Evolutionary conservation across 2,888 invertebrate genomes (phyloP), one percentile per base, ranked within the genome.

Genomic region (Lepidonotus clava): DNA sequence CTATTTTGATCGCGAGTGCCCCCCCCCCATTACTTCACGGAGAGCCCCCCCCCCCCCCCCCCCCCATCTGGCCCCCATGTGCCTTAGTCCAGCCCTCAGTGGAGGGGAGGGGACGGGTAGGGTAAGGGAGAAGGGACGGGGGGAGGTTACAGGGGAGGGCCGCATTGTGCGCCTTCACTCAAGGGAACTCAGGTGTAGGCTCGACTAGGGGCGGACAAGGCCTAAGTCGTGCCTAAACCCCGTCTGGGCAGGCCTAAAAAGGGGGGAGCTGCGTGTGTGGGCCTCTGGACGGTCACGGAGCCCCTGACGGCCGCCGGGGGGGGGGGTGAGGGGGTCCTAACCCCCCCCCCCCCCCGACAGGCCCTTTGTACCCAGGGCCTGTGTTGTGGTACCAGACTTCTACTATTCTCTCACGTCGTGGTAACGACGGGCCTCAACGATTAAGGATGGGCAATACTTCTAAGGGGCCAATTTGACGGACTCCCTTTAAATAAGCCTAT

Each of bases 11-110:
- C n/a, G n/a, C n/a, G n/a, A n/a, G n/a, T n/a, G n/a, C n/a, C n/a
- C n/a, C n/a, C n/a, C n/a, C n/a, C n/a, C n/a, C n/a, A n/a, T n/a
- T n/a, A n/a, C n/a, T n/a, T n/a, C n/a, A n/a, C n/a, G n/a, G n/a
- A n/a, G n/a, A 24, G 24, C 28, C 61, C 61, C 24, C 28, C 21
- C 28, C 61, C 14, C 28, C 76, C 46, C 80, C n/a, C 32, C 28
- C 80, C 11, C 46, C 80, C 80, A 80, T 46, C 41, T 80, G 80
- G 41, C 28, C 18, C 46, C 41, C 80, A 80, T 80, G 80, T 80
- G 80, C 46, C n/a, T 32, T 21, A 14, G 46, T 51, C 80, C 51
- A 14, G 46, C 46, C 18, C 41, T n/a, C n/a, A n/a, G n/a, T n/a
- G n/a, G n/a, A n/a, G n/a, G n/a, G n/a, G n/a, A n/a, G n/a, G n/a